Evolutionary conservation across 2,113 vertebrate genomes (phyloP).

Genomic region (Danionella cerebrum): DNA sequence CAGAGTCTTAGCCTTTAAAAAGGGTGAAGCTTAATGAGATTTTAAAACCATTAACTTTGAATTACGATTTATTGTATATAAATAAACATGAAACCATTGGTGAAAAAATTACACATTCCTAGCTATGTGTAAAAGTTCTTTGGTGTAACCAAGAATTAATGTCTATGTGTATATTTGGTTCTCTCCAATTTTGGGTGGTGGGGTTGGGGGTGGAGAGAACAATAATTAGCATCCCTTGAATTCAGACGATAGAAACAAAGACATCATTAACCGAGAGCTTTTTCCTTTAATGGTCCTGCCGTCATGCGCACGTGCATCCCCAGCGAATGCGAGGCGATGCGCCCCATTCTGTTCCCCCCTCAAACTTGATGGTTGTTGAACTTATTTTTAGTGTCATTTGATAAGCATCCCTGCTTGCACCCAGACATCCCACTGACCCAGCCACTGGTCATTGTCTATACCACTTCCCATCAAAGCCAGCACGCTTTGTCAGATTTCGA

Average conservation of each 20-base stretch:
- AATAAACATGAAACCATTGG: too few species aligned
- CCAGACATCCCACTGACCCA: constrained; percentile 98
- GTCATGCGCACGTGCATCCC: constrained; percentile 66
- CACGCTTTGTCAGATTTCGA: constrained; percentile 97
- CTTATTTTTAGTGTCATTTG: constrained; percentile 99
- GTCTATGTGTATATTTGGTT: not conserved
- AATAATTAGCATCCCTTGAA: constrained; percentile 60
- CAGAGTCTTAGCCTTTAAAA: too few species aligned
- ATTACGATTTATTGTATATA: too few species aligned
- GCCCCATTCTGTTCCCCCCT: constrained; percentile 50
- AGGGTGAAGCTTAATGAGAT: too few species aligned
- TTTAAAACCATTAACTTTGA: too few species aligned
- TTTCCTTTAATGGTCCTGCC: constrained; percentile 55
- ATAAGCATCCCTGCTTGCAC: constrained; percentile 84
- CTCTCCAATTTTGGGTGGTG: not conserved
- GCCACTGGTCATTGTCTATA: constrained; percentile 99
- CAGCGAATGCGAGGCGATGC: constrained; percentile 70
- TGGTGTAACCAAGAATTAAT: constrained; percentile 46
- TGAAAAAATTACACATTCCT: constrained; percentile 17
- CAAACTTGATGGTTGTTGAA: constrained; percentile 91
- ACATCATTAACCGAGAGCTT: constrained; percentile 73
- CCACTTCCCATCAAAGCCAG: constrained; percentile 92
- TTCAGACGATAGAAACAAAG: constrained; percentile 68
- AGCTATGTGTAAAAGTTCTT: constrained; percentile 52
- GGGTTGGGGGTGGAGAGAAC: constrained; percentile 36